phyloP scores from a whole-genome alignment of 2,888 invertebrate species.

The Rhynchonema sp. region DNA sequence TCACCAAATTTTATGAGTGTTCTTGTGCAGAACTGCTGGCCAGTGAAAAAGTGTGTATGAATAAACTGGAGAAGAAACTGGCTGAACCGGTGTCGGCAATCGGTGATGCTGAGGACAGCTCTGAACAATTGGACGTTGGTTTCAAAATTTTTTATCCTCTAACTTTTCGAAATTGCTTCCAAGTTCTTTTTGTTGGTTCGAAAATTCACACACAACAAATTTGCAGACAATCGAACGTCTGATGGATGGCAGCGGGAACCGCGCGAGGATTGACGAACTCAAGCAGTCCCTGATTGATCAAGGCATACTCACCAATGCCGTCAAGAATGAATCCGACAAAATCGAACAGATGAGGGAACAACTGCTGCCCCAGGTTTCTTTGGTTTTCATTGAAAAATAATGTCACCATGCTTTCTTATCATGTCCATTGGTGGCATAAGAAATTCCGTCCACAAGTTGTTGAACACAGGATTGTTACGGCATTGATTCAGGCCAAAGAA shows the following conservation, averaged over 20 bases:
- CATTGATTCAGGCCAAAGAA: background rate
- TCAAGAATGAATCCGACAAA: background rate
- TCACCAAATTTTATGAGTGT: no score
- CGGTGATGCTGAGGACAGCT: conserved; percentile 71
- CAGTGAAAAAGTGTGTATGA: conserved; percentile 45
- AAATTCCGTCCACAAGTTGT: no score
- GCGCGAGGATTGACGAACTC: conserved; percentile 14
- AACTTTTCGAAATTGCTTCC: no score
- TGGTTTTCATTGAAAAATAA: no score
- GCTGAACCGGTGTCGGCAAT: conserved; percentile 42
- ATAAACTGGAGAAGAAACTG: conserved; percentile 55
- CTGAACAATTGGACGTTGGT: conserved; percentile 62
- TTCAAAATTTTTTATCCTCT: no score
- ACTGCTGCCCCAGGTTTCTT: background rate
- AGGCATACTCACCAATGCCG: background rate
- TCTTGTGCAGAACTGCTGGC: background rate
- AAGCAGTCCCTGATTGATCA: background rate
- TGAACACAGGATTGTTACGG: no score
- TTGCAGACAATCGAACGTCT: conserved; percentile 6
- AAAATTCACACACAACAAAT: no score
- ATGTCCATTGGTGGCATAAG: no score
- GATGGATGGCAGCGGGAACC: conserved; percentile 11
- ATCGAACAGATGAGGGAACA: background rate
- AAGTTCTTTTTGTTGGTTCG: no score
- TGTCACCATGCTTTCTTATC: no score